Percentiles rank a stretch among this genome's conserved stretches.
phyloP scores from a whole-genome alignment of 2,113 vertebrate species.

The Neopipo cinnamomea region DNA sequence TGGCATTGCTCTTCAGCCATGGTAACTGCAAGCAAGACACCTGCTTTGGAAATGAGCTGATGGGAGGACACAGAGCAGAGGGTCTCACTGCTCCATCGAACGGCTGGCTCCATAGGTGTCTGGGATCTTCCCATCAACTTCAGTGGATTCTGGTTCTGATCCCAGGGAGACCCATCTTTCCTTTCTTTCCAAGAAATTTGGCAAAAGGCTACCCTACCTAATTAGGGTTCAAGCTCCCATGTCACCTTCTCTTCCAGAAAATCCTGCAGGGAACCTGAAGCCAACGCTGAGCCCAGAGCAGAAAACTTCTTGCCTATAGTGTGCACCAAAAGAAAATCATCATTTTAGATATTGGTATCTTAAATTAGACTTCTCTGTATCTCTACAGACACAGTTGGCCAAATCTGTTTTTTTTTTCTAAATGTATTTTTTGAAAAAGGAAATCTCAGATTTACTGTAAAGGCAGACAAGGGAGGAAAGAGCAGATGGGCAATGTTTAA shows the following conservation, averaged over 20 bases:
- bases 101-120: fast-evolving
- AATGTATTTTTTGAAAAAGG: constrained; percentile 21
- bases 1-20: neutral
- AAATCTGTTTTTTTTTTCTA: neutral
- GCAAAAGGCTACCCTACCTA: neutral
- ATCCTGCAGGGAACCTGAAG: neutral
- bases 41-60: neutral
- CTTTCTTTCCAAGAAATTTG: neutral
- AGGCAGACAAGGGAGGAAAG: constrained; percentile 60
- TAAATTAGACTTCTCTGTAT: neutral
- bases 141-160: neutral
- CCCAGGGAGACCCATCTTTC: neutral
- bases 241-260: neutral
- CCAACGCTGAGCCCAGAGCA: neutral
- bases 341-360: neutral
- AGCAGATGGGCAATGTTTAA: constrained; percentile 76
- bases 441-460: constrained; percentile 69
- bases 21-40: neutral
- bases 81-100: neutral
- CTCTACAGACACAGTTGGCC: neutral
- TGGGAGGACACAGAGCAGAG: fast-evolving
- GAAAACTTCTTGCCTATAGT: neutral
- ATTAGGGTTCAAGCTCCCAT: neutral
- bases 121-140: neutral
- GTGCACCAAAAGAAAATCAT: neutral